Evolutionary conservation across 2,888 invertebrate species (phyloP).

Genomic region (Sylvicola cinctus): DNA sequence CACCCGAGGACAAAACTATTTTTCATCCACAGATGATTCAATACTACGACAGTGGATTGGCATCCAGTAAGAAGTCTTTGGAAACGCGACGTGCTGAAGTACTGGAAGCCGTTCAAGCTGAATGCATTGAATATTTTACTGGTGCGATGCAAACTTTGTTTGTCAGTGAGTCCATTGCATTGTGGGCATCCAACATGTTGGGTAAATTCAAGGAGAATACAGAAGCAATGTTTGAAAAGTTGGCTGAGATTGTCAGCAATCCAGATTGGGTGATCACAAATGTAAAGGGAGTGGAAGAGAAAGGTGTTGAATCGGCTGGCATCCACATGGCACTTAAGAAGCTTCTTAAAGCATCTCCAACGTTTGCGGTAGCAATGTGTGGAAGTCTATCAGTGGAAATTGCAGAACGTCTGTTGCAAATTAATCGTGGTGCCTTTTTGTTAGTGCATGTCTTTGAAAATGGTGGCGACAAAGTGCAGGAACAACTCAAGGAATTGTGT

Average conservation of each 20-base stretch:
- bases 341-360: conserved; percentile 41
- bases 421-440: conserved; percentile 60
- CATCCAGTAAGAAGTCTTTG: conserved; percentile 51
- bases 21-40: conserved; percentile 67
- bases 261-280: conserved; percentile 31
- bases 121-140: conserved; percentile 33
- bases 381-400: conserved; percentile 30
- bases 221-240: conserved; percentile 24
- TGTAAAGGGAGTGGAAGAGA: conserved; percentile 8
- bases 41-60: conserved; percentile 52
- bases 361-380: conserved; percentile 37
- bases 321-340: conserved; percentile 60
- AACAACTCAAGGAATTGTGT: conserved; percentile 29
- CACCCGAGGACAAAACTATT: conserved; percentile 55
- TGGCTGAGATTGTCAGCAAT: conserved; percentile 26
- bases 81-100: conserved; percentile 46
- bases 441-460: conserved; percentile 44
- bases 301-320: conserved; percentile 51
- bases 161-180: conserved; percentile 40
- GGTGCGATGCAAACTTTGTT: conserved; percentile 46
- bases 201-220: conserved; percentile 31
- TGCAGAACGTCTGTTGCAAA: conserved; percentile 41
- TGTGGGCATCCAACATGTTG: conserved; percentile 48
- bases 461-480: conserved; percentile 26
- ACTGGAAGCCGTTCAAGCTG: conserved; percentile 34